Evolutionary conservation across 92 coral and sea anemone species (phyloP), one percentile per base, ranked within the genome.

Genomic region (Paragorgia papillata): DNA sequence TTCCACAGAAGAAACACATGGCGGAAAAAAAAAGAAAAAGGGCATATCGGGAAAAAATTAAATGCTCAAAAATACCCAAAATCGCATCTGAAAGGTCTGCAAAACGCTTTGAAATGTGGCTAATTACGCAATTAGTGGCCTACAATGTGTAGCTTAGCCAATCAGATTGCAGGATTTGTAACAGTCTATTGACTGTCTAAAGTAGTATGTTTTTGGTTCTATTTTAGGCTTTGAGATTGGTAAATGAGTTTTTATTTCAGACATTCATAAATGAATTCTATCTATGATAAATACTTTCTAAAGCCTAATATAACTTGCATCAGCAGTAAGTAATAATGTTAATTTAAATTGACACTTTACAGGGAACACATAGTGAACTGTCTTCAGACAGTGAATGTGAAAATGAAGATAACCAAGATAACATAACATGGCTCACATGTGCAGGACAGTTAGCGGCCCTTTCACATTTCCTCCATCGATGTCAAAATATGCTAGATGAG

Each of bases 361-460:
- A 56, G 62, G 62, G 18, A 56, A 56, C 61, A 50, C 43, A 49
- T 21, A 30, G 77, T 29, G 63, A 70, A 70, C 62, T 24, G 30
- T 19, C 49, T 56, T 56, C 62, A 56, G 62, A 56, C 29, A 56
- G 62, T 56, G 62, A 56, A 28, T 22, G 31, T 56, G 40, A 30
- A 28, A 62, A 62, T 50, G 37, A 32, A 26, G 29, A 50, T 24
- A 50, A 54, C 63, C 29, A 30, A 51, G 77, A 70, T 7, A 48
- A 48, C 27, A 70, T 70, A 70, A 70, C 77, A 54, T 70, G 77
- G 62, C 62, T 70, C 0, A 70, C 77, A 50, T 70, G 77, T 70
- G 77, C 77, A 51, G 77, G 77, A 30, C 77, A 70, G 62, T 33
- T 54, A 25, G 32, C 25, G 49, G 63, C 40, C 49, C 63, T 70